These are phyloP conservation scores for Luscinia megarhynchos DNA, from an alignment of 2,797 vertebrate species.

Conservation along the genomic window DNA sequence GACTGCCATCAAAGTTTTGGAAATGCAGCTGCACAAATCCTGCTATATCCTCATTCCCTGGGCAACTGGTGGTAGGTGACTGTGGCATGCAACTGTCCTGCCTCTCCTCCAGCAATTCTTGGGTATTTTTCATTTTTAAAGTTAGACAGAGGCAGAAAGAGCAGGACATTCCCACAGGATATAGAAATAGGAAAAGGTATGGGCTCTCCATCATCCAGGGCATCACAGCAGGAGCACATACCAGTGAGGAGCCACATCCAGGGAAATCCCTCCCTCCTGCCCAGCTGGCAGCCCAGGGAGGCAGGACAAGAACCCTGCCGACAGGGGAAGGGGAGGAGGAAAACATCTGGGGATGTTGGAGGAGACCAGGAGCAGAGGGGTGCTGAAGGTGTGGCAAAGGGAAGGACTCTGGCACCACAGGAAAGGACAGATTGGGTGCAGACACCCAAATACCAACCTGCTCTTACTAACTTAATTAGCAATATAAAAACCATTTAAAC, in stretches of 20 bases:
- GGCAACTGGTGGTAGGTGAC: neutral
- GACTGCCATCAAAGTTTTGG: neutral
- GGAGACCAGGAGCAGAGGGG: neutral
- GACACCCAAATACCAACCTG: neutral
- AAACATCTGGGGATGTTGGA: neutral
- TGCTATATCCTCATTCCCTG: neutral
- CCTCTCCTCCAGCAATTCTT: neutral
- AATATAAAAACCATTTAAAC: neutral
- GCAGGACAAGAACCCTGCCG: neutral
- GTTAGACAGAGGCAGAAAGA: neutral
- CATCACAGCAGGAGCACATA: neutral
- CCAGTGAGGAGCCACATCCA: neutral
- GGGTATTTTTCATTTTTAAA: neutral
- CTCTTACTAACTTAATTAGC: neutral
- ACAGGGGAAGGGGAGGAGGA: neutral
- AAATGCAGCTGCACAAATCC: neutral
- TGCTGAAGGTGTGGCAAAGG: neutral
- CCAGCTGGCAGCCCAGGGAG: neutral
- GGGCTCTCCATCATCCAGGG: neutral
- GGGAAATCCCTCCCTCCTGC: neutral
- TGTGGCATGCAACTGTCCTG: neutral
- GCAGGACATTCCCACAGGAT: neutral
- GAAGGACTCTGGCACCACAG: neutral
- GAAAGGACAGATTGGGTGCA: fast-evolving
- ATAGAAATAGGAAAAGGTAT: neutral